Base-by-base conservation (phyloP, 2,888 invertebrate species). In the Ectobius pallidus region DNA sequence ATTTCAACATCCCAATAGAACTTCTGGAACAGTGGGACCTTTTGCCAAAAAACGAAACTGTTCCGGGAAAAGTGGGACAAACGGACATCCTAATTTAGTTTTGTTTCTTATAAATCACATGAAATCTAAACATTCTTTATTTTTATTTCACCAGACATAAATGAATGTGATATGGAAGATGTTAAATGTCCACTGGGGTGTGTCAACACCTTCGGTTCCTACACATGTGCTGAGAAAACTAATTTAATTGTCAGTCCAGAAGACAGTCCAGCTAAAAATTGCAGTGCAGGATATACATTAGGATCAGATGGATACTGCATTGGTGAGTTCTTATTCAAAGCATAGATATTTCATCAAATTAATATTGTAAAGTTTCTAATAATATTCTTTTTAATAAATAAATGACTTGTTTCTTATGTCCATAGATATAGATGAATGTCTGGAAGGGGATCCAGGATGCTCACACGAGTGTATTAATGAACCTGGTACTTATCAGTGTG, bases 171-270 rank as follows among this genome's bases (percentile, higher is more conserved):
- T 16, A 83, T 83, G 9, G 83, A 84, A 74, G 80, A 80, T 14
- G 79, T 78, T 2, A 85, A 85, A 58, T 84, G 85, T 75, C 85
- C 85, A 7, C 80, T 81, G 74, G 77, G 78, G 69, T 82, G 92
- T 79, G 83, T 87, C 61, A 90, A 91, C 79, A 85, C 86, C 0
- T 80, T 84, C 9, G 91, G 91, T 18, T 86, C 87, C 25, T 91
- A 86, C 78, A 80, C 81, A 39, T 92, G 92, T 78, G 79, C 44
- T 1, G 72, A 72, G 22, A 62, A 68, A 25, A 39, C 69, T 9
- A 25, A 30, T 7, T 46, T 55, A 4, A 27, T 68, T 1, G 44
- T 39, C 20, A 42, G 58, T 3, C 58, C 68, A 4, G 72, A 49
- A 6, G 61, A 72, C 9, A 52, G 65, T 6, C 71, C 71, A 11